phyloP scores from a whole-genome alignment of 2,797 vertebrate genomes.

The Eulemur coronatus region DNA sequence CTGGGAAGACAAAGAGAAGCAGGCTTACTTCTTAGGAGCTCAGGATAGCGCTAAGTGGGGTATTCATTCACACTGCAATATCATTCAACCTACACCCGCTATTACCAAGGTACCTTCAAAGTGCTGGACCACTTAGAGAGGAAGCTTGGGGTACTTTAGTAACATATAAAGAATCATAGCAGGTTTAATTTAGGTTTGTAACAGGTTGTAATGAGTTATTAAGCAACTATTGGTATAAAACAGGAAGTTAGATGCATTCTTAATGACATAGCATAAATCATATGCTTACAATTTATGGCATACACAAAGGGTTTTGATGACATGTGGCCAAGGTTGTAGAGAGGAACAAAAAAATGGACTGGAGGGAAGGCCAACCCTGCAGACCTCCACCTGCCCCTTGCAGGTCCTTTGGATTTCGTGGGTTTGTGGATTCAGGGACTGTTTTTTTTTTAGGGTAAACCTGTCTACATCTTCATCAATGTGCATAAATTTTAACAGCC shows the following conservation, averaged over 20 bases:
- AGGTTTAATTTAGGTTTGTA: neutral
- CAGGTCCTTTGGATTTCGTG: neutral
- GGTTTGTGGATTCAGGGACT: neutral
- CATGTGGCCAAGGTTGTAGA: neutral
- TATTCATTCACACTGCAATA: fast-evolving
- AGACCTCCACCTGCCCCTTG: too few species aligned
- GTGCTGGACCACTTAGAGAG: neutral
- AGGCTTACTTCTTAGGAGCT: neutral
- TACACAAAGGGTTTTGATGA: neutral
- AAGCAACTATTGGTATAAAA: neutral
- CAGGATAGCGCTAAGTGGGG: neutral
- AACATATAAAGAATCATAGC: neutral
- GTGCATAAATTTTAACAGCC: neutral
- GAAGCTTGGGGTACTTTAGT: neutral
- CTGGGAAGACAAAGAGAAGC: neutral
- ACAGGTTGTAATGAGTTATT: neutral
- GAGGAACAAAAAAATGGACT: neutral
- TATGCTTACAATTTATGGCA: fast-evolving
- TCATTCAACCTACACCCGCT: neutral
- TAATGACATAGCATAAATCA: neutral
- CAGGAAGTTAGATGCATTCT: neutral
- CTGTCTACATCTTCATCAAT: neutral
- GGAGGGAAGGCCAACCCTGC: neutral
- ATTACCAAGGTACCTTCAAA: neutral
- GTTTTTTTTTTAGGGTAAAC: neutral